Percentiles rank a stretch among this genome's conserved stretches.
Evolutionary conservation across 1,140 invertebrate species (phyloP).

Genomic region (Leptopilina boulardi): DNA sequence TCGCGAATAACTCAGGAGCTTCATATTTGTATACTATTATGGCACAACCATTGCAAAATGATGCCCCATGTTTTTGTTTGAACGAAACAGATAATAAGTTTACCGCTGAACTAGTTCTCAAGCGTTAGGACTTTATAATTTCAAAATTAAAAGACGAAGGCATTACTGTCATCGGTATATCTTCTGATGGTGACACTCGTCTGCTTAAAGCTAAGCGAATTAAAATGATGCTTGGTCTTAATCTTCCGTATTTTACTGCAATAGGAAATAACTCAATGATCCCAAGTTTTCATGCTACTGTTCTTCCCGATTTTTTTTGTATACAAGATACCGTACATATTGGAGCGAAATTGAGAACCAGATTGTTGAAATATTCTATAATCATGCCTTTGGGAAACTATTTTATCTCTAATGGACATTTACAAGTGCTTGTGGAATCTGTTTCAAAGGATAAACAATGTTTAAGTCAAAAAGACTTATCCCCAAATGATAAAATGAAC

Average conservation of each 20-base stretch:
- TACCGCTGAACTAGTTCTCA: slow-evolving; percentile 34
- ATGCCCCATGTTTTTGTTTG: slow-evolving; percentile 44
- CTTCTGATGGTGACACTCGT: slow-evolving; percentile 47
- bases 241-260: neutral
- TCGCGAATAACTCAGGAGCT: slow-evolving; percentile 35
- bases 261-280: neutral
- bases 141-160: slow-evolving; percentile 36
- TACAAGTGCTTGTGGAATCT: neutral
- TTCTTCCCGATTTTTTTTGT: neutral
- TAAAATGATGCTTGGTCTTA: slow-evolving; percentile 37
- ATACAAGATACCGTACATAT: slow-evolving; percentile 36
- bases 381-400: slow-evolving; percentile 37
- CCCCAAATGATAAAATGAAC: slow-evolving; percentile 41
- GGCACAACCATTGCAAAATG: slow-evolving; percentile 43
- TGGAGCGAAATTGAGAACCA: slow-evolving; percentile 14
- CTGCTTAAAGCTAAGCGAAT: slow-evolving; percentile 46
- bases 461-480: slow-evolving; percentile 31
- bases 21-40: slow-evolving; percentile 41
- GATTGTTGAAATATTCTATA: slow-evolving; percentile 36
- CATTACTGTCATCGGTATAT: slow-evolving; percentile 45
- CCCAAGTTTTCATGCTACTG: neutral
- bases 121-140: slow-evolving; percentile 39
- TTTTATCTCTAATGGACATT: slow-evolving; percentile 21
- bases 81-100: slow-evolving; percentile 44
- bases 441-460: slow-evolving; percentile 44